Evolutionary conservation across 2,113 vertebrate species (phyloP).

Genomic region (Pollimyrus isidori): DNA sequence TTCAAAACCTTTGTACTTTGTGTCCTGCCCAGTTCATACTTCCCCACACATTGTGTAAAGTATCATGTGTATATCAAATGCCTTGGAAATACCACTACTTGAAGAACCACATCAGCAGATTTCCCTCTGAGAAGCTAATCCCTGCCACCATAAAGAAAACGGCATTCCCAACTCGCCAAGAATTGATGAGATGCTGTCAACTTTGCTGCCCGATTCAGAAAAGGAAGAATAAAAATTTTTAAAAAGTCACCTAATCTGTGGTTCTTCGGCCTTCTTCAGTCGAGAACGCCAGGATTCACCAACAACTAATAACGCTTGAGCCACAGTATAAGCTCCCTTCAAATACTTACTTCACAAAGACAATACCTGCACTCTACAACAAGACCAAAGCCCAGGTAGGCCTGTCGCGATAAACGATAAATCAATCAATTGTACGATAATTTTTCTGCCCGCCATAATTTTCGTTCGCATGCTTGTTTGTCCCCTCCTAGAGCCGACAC

Average conservation of each 20-base stretch:
- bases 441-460: too few relatives aligned
- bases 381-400: too few relatives aligned
- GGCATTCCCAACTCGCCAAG: background rate
- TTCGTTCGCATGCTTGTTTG: too few relatives aligned
- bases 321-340: background rate
- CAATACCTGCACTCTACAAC: too few relatives aligned
- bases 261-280: background rate
- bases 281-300: background rate
- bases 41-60: background rate
- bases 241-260: too few relatives aligned
- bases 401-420: too few relatives aligned
- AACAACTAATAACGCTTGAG: background rate
- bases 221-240: background rate
- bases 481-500: too few relatives aligned
- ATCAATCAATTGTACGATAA: too few relatives aligned
- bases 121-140: background rate
- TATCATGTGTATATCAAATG: background rate
- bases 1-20: background rate
- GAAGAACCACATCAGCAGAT: background rate
- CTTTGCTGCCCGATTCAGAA: background rate
- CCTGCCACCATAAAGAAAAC: background rate
- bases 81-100: background rate
- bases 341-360: too few relatives aligned
- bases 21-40: too few relatives aligned
- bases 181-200: background rate